Evolutionary conservation across 1,140 invertebrate species (phyloP).

Genomic region (Stratiolaelaps scimitus): DNA sequence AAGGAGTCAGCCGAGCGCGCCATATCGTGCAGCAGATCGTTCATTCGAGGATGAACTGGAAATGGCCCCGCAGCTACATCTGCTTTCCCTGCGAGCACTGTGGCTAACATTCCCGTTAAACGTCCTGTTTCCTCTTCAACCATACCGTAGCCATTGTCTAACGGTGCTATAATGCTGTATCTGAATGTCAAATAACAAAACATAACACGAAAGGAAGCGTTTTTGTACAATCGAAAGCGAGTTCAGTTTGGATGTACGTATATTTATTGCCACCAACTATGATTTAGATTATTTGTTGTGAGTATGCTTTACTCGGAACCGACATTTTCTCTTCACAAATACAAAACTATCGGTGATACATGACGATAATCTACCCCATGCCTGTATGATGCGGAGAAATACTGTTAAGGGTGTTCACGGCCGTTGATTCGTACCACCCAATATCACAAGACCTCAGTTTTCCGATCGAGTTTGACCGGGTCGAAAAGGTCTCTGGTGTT

Average conservation of each 20-base stretch:
- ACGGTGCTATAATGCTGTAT: slow-evolving; percentile 10
- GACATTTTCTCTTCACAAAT: no score
- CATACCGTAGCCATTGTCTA: slow-evolving; percentile 10
- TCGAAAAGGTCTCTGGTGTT: no score
- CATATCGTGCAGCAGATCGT: slow-evolving; percentile 17
- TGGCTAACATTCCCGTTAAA: slow-evolving; percentile 11
- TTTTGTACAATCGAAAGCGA: not conserved
- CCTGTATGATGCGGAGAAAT: no score
- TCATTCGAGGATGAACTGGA: slow-evolving; percentile 15
- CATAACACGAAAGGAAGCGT: not conserved
- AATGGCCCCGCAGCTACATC: slow-evolving; percentile 18
- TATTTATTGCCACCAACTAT: not conserved
- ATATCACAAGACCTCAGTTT: no score
- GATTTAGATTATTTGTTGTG: no score
- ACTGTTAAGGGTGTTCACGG: no score
- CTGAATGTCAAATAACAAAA: not conserved
- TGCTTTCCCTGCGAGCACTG: not conserved
- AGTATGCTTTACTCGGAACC: no score
- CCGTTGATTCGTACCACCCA: no score
- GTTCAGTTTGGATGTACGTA: not conserved
- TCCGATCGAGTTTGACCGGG: no score
- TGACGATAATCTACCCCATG: no score
- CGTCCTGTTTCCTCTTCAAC: slow-evolving; percentile 22
- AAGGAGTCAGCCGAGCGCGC: slow-evolving; percentile 7
- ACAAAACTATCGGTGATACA: no score